phyloP scores from a whole-genome alignment of 2,113 vertebrate species.

The Monopterus albus region DNA sequence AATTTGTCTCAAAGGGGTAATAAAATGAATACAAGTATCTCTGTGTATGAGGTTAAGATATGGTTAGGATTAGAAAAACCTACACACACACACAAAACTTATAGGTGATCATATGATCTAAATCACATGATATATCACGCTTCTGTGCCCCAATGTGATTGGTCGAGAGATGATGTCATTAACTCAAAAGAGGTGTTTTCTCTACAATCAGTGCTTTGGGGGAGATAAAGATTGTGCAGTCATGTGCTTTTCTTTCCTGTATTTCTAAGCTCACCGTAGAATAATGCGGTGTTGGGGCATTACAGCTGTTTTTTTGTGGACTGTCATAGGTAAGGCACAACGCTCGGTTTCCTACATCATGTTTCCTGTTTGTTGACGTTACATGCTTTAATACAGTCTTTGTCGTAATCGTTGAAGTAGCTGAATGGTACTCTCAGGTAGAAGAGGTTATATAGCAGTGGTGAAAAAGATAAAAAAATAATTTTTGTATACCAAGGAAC shows the following conservation, averaged over 20 bases:
- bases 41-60: too few relatives aligned
- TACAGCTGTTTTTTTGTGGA: slow-evolving; percentile 47
- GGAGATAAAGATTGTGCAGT: background rate
- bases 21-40: too few relatives aligned
- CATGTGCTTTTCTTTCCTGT: background rate
- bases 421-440: too few relatives aligned
- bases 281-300: slow-evolving; percentile 49
- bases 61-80: too few relatives aligned
- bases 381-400: too few relatives aligned
- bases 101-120: slow-evolving; percentile 58
- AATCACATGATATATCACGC: slow-evolving; percentile 37
- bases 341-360: background rate
- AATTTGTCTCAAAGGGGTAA: too few relatives aligned
- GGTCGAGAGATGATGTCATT: background rate
- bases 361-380: too few relatives aligned
- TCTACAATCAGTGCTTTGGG: slow-evolving; percentile 1
- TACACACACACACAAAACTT: too few relatives aligned
- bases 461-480: too few relatives aligned
- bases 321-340: slow-evolving; percentile 56
- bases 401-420: too few relatives aligned
- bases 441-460: too few relatives aligned
- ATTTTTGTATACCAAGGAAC: too few relatives aligned
- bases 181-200: background rate
- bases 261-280: background rate
- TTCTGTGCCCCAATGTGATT: background rate